Evolutionary conservation across 2,113 vertebrate genomes (phyloP), one percentile per base, ranked within the genome.

Genomic region (Pao palembangensis): DNA sequence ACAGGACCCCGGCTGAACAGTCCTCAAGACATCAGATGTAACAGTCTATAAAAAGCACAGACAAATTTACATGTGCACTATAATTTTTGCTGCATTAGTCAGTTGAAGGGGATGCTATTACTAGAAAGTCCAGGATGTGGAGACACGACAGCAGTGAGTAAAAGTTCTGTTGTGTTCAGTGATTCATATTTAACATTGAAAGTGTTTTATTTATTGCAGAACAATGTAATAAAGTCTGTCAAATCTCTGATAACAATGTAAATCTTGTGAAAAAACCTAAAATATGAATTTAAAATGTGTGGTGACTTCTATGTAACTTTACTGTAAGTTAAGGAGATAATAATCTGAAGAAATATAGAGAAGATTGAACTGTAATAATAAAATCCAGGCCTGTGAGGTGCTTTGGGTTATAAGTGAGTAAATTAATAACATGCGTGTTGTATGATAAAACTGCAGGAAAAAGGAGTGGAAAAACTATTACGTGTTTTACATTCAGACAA

Each of bases 181-280:
- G 42, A 48, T 55, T 2, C 49, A 18, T 5, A 43, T 55, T 48
- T 64, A 1, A 64, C 43, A 43, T 58, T 10, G 20, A 61, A 58
- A 38, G 31, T 65, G 73, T 76, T 47, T 68, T 47, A 51, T 79
- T 71, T 76, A 25, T 34, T 55, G 51, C 48, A 43, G 18, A 48
- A 17, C 3, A 20, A 49, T 57, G 34, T 47, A 18, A 17, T 54
- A 21, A 15, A 6, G 4, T 50, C 3, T 5, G 47, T 23, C 17
- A 12, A 34, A 38, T 38, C 6, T 38, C 4, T 16, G 16, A 12
- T 3, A 38, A 38, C 8, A 10, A 38, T 38, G 28, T 38, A 38
- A 38, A 38, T 38, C 34, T 38, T 38, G 8, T 12, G 34, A 38
- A 3, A 38, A 38, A 38, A 6, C 28, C 3, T 12, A 12, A 38